phyloP scores from a whole-genome alignment of 1,140 invertebrate species.

The Phthorimaea operculella region DNA sequence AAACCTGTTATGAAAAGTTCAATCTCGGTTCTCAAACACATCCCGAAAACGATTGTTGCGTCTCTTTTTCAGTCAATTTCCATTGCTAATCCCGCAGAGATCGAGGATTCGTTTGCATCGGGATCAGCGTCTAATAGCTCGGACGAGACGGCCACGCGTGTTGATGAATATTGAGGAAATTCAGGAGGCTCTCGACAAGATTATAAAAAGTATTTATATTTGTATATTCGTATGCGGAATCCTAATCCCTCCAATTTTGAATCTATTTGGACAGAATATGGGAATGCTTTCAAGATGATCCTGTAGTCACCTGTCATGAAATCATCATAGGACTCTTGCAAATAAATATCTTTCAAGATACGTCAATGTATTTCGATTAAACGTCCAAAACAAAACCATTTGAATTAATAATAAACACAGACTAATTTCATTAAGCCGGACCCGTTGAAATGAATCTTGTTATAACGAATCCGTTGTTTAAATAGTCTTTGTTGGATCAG shows the following conservation, averaged over 20 bases:
- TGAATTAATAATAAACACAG: no score
- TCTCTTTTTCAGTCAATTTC: slow-evolving; percentile 35
- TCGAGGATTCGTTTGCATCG: slow-evolving; percentile 31
- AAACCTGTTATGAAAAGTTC: neutral
- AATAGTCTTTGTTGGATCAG: slow-evolving; percentile 53
- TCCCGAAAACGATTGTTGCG: slow-evolving; percentile 17
- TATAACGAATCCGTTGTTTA: slow-evolving; percentile 28
- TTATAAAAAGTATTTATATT: no score
- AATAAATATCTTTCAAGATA: no score
- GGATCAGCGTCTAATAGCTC: slow-evolving; percentile 46
- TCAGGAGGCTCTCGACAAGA: neutral
- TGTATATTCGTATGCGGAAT: no score
- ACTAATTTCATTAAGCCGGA: slow-evolving; percentile 3
- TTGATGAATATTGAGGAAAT: slow-evolving; percentile 40
- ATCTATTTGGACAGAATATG: no score
- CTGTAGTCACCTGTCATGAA: no score
- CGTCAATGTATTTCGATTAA: no score
- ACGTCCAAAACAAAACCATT: no score
- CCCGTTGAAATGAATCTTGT: slow-evolving; percentile 32
- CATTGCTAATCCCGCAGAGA: slow-evolving; percentile 46
- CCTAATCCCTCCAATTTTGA: no score
- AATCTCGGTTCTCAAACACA: neutral
- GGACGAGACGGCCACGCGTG: slow-evolving; percentile 41
- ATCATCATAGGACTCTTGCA: no score
- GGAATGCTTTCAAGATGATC: no score